Evolutionary conservation across 2,888 invertebrate species (phyloP).

Genomic region (Pseudococcus longispinus): DNA sequence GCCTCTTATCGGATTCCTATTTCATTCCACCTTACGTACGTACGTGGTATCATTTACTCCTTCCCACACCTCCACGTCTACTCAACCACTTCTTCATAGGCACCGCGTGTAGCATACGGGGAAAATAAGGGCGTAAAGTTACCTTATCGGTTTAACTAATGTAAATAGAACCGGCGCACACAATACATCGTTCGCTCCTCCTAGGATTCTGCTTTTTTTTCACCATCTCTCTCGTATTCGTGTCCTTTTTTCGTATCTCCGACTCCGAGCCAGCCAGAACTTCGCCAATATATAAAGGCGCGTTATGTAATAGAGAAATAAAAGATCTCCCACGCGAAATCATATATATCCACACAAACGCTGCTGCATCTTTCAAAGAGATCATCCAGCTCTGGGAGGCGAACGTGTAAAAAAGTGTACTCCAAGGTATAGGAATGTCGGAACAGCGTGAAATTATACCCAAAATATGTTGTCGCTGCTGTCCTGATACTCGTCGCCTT

Average conservation of each 20-base stretch:
- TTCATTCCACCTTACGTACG: neutral
- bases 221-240: neutral
- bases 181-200: slow-evolving; percentile 9
- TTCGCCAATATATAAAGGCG: neutral
- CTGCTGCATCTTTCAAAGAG: neutral
- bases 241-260: neutral
- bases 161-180: slow-evolving; percentile 49
- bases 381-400: neutral
- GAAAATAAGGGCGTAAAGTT: slow-evolving; percentile 54
- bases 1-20: neutral
- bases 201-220: neutral
- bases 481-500: neutral
- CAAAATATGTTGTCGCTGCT: slow-evolving; percentile 26
- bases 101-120: neutral
- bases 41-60: neutral
- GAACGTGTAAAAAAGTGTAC: slow-evolving; percentile 6
- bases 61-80: neutral
- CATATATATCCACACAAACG: neutral
- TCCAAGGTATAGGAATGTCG: slow-evolving; percentile 10
- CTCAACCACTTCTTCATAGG: neutral
- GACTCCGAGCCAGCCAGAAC: neutral
- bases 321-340: slow-evolving; percentile 33
- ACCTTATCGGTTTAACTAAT: slow-evolving; percentile 56
- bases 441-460: slow-evolving; percentile 45
- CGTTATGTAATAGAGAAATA: slow-evolving; percentile 37